These are phyloP conservation scores for Listronotus oregonensis DNA, from an alignment of 1,140 invertebrate species.

Conservation along the genomic window DNA sequence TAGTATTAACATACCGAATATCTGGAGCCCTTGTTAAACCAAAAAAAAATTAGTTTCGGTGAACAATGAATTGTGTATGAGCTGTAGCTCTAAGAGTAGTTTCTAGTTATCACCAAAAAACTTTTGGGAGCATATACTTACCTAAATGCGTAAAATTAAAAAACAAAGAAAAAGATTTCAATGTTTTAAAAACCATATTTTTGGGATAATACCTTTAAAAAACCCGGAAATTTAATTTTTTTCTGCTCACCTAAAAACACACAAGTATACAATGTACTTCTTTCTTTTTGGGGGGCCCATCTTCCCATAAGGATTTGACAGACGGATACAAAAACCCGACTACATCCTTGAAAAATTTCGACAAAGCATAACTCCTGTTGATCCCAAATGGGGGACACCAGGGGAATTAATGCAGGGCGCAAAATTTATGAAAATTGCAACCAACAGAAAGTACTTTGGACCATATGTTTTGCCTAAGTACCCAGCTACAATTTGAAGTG, in stretches of 20 bases:
- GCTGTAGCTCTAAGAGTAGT: too few species aligned
- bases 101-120: too few species aligned
- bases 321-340: slow-evolving; percentile 78
- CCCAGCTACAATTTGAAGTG: slow-evolving; percentile 68
- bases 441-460: slow-evolving; percentile 64
- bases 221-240: too few species aligned
- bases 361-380: slow-evolving; percentile 64
- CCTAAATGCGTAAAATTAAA: too few species aligned
- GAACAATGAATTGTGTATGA: too few species aligned
- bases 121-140: too few species aligned
- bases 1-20: too few species aligned
- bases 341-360: slow-evolving; percentile 76
- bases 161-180: too few species aligned
- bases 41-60: too few species aligned
- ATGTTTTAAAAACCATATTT: too few species aligned
- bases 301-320: slow-evolving; percentile 79
- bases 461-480: slow-evolving; percentile 68
- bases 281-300: slow-evolving; percentile 70
- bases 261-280: slow-evolving; percentile 63
- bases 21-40: too few species aligned
- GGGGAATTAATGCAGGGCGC: slow-evolving; percentile 60
- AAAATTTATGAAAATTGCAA: slow-evolving; percentile 59
- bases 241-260: slow-evolving; percentile 57
- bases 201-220: too few species aligned
- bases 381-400: slow-evolving; percentile 57